Base-by-base conservation (phyloP, 2,888 invertebrate genomes). In the Oscheius sp. region DNA sequence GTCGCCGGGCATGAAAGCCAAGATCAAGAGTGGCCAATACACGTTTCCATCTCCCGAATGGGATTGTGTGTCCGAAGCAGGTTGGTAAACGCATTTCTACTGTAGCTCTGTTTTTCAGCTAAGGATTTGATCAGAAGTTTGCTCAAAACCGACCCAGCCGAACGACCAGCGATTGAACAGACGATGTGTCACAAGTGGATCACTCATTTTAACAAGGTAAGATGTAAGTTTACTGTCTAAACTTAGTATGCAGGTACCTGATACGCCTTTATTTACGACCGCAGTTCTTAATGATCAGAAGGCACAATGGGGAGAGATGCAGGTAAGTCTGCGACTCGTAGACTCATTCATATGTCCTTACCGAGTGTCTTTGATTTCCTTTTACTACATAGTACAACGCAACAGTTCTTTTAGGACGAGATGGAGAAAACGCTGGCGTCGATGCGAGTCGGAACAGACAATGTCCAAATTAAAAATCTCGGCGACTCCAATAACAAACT, bases 1-100 rank as follows among this genome's bases (percentile, higher is more conserved):
- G 90, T 97, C 96, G 0, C 98, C 99, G 0, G 99, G 99, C 4
- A 99, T 99, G 99, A 99, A 98, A 90, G 96, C 94, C 90, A 92
- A 96, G 78, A 96, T 96, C 72, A 83, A 82, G 84, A 93, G 95
- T 65, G 99, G 99, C 0, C 96, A 98, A 90, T 99, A 96, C 90
- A 96, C 96, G 87, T 99, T 99, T 90, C 97, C 98, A 0, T 93
- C 94, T 89, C 95, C 96, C 0, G 96, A 96, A 89, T 96, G 96
- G 96, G 93, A 94, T 74, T 93, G 95, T 89, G 97, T 99, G 0
- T 96, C 96, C 10, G 92, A 93, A 76, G 95, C 96, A 89, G 97
- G 91, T 92, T 84, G 78, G 59, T 13, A 21, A 9, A 59, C 37
- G 29, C 5, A 59, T 35, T 33, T n/a, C 21, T 58, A 10, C 21